Evolutionary conservation across 2,113 vertebrate genomes (phyloP), one percentile per base, ranked within the genome.

Genomic region (Dendropsophus ebraccatus): DNA sequence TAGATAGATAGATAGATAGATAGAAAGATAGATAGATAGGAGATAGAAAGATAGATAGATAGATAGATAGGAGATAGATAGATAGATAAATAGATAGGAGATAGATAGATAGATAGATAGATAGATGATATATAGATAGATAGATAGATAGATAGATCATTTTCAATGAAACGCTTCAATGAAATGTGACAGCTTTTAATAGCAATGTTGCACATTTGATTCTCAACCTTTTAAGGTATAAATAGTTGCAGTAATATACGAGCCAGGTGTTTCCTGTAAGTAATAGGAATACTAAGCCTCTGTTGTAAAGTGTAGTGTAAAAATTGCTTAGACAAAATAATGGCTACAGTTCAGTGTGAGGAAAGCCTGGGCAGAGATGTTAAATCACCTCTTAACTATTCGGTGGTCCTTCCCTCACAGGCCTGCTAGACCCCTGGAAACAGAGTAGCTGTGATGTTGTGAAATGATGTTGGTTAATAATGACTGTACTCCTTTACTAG

Each of bases 241-340:
- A 70, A 70, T 70, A 70, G 32, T 21, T 78, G 50, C 9, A 78
- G 1, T 52, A 76, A 76, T 52, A 77, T 52, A 28, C 1, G 49
- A 25, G 50, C 76, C 52, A 79, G 76, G 76, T 79, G 76, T 79
- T 79, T 79, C 76, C 76, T 79, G 76, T 37, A 79, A 37, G 52
- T 79, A 79, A 79, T 41, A 37, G 28, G 21, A 37, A 50, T 19
- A 58, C 28, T 10, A 23, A 23, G 11, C 10, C 30, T 35, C 75
- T 37, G 30, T 19, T 54, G 50, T 37, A 12, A 58, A 58, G 2
- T 37, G 30, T 5, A 77, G 16, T 28, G 28, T 78, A 78, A 79
- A 74, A 74, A 74, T 12, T 56, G 28, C 30, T 54, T 32, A 32
- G 28, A 2, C 9, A 35, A 54, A 32, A 56, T 12, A 77, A 54